phyloP scores from a whole-genome alignment of 2,113 vertebrate species.

The Urocitellus parryii region DNA sequence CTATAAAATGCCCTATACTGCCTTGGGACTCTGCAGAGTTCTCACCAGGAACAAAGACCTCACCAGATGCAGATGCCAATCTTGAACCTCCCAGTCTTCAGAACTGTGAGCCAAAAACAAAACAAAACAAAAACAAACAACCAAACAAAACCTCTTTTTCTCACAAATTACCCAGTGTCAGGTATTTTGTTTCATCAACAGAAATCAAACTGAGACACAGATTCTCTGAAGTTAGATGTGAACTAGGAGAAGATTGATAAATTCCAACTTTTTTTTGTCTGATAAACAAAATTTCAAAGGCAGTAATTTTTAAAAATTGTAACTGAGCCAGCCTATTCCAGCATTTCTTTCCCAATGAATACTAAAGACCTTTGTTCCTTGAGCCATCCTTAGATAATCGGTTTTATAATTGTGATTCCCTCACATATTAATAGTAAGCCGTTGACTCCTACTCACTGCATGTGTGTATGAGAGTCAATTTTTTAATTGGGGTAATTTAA shows the following conservation, averaged over 20 bases:
- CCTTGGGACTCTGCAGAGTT: not conserved
- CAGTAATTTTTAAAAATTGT: not conserved
- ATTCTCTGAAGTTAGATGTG: not conserved
- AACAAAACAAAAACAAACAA: too few relatives aligned
- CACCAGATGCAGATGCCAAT: not conserved
- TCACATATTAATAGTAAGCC: not conserved
- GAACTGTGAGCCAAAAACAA: not conserved
- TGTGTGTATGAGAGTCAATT: not conserved
- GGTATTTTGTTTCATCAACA: not conserved
- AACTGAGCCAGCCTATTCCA: not conserved
- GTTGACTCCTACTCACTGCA: not conserved
- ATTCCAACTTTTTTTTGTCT: not conserved
- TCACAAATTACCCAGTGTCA: not conserved
- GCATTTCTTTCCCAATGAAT: not conserved
- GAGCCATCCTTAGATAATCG: not conserved
- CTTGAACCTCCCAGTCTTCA: not conserved
- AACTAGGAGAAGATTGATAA: not conserved
- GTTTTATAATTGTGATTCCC: not conserved
- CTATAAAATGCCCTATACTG: not conserved
- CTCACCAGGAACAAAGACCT: not conserved
- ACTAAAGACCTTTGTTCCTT: not conserved
- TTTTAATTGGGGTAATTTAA: not conserved
- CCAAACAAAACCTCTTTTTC: not conserved
- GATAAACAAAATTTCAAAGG: not conserved
- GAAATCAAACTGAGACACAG: not conserved